Percentiles rank a stretch among this genome's conserved stretches.
Conservation (phyloP, 2,888 invertebrate genomes). For the Dryococelus australis region DNA sequence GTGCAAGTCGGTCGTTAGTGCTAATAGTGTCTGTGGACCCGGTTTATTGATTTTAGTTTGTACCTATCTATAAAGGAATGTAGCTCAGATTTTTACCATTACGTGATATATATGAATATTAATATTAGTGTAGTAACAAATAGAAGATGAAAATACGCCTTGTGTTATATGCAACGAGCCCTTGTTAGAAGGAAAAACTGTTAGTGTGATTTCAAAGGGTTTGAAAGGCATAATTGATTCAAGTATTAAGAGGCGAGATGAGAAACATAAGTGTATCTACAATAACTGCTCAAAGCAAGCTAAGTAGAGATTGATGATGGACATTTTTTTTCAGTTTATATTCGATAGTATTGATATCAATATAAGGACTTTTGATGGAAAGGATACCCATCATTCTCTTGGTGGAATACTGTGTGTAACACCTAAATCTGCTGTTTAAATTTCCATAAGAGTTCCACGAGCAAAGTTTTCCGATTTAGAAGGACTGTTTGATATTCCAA, state of each 20-base stretch:
- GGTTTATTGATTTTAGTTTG: too few relatives aligned
- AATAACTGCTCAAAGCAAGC: neutral
- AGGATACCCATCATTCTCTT: neutral
- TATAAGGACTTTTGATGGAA: neutral
- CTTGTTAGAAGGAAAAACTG: neutral
- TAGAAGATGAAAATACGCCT: neutral
- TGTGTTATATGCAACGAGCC: conserved; percentile 17
- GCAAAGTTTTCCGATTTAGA: neutral
- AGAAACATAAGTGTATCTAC: neutral
- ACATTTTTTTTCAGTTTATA: neutral
- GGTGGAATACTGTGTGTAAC: neutral
- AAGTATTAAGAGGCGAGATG: conserved; percentile 4
- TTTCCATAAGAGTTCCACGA: neutral
- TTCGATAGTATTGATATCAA: neutral
- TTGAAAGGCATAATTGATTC: neutral
- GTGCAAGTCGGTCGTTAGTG: too few relatives aligned
- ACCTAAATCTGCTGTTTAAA: conserved; percentile 5
- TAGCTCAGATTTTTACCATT: too few relatives aligned
- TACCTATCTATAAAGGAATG: too few relatives aligned
- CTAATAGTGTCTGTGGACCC: too few relatives aligned
- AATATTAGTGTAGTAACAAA: neutral
- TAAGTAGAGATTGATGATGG: neutral
- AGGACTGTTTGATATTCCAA: neutral
- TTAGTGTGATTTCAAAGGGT: neutral
- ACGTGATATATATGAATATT: too few relatives aligned